phyloP scores from a whole-genome alignment of 2,113 vertebrate genomes.

The Zosterops lateralis region DNA sequence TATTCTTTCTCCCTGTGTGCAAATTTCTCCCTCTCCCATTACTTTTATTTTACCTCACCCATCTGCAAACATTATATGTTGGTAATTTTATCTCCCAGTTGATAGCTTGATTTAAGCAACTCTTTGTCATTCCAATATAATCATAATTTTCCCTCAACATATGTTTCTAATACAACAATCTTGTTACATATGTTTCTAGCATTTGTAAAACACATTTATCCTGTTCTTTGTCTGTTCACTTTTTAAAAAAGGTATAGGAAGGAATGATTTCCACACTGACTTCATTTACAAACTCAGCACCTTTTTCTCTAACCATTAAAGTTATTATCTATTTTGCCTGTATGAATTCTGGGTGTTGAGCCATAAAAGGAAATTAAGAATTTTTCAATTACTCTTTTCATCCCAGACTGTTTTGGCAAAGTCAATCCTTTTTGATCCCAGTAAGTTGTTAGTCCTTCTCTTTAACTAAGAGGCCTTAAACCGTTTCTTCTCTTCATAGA shows the following conservation, averaged over 20 bases:
- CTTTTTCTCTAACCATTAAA: neutral
- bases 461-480: neutral
- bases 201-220: conserved; percentile 48
- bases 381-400: neutral
- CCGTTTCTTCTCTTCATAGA: neutral
- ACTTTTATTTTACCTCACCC: conserved; percentile 37
- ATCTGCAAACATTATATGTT: conserved; percentile 10
- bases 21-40: conserved; percentile 8
- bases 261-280: neutral
- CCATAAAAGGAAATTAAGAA: neutral
- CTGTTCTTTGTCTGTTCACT: neutral
- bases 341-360: neutral
- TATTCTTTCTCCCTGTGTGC: neutral
- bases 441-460: neutral
- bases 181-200: conserved; percentile 51
- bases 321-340: neutral
- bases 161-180: conserved; percentile 55
- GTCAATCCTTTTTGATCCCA: neutral
- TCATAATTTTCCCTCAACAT: conserved; percentile 40
- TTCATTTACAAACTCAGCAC: conserved; percentile 17
- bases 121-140: conserved; percentile 31
- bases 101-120: conserved; percentile 58
- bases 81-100: conserved; percentile 55
- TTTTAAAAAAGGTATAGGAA: neutral
- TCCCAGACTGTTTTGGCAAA: neutral